Conservation (phyloP, 2,888 invertebrate genomes). For the Phytoseiulus persimilis region DNA sequence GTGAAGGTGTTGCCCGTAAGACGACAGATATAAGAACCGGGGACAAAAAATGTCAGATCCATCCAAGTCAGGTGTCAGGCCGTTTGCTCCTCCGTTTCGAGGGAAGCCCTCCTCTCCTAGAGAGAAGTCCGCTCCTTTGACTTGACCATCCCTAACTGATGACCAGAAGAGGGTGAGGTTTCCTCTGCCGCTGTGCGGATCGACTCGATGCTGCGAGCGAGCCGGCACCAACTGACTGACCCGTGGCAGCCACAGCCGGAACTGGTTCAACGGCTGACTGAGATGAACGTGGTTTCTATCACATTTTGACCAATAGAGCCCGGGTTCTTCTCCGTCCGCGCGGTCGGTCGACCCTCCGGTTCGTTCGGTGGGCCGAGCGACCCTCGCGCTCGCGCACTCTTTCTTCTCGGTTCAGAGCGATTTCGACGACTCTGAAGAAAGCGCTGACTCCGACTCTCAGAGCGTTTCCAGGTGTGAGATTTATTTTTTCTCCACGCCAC, state of each 20-base stretch:
- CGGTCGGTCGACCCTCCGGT: background rate
- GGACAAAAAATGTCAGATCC: background rate
- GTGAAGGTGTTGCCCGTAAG: background rate
- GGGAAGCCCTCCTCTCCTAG: background rate
- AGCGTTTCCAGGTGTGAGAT: background rate
- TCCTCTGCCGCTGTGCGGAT: background rate
- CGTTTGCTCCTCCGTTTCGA: background rate
- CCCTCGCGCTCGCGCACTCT: no score
- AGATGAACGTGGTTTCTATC: background rate
- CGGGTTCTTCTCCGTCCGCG: background rate
- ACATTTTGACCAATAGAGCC: background rate
- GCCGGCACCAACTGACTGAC: background rate
- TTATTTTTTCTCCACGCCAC: background rate
- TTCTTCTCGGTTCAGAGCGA: background rate
- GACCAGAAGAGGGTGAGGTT: background rate
- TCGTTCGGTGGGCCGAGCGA: no score
- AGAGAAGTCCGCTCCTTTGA: background rate
- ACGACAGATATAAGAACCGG: background rate
- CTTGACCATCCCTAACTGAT: background rate
- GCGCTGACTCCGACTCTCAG: background rate
- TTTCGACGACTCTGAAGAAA: background rate
- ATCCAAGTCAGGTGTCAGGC: background rate
- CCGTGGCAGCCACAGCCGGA: background rate
- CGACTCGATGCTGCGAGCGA: background rate
- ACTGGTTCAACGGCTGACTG: background rate